Base-by-base conservation (phyloP, 1,140 invertebrate genomes). In the Holotrichia oblita region DNA sequence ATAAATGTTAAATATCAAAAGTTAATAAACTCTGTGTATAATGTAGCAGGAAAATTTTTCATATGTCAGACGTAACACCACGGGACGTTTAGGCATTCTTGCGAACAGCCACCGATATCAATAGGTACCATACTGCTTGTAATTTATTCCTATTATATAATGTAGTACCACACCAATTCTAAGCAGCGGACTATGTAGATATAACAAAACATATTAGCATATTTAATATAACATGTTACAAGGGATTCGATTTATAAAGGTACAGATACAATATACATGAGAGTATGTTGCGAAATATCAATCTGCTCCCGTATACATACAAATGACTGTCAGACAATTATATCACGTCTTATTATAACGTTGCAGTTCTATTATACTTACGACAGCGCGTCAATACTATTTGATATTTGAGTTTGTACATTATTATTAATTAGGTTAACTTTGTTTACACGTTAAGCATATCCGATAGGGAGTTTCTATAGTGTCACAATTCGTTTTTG, bases 301-400 rank as follows among this genome's bases (percentile, higher is more conserved):
- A 69, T 69, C 61, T 69, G 61, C 61, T 22, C 22, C 61, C 24
- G 61, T 69, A 22, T 69, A 20, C 61, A 69, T 69, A 69, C 61
- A 69, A 69, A 22, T 20, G 27, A 69, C 61, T 27, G 20, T 10
- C 17, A 27, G 22, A 20, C 27, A 27, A 69, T 69, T 69, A 69
- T 69, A 69, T 34, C 22, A 34, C 61, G 20, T 7, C 61, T 34
- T 69, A 24, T 69, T 69, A 69, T 69, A 69, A 34, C 61, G 20
- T 22, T 69, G 22, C 20, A 69, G n/a, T 20, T 69, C 22, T 2
- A 69, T 69, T 69, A 27, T 9, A 10, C 0, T n/a, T 22, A 34
- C 27, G 12, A 20, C 61, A 69, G 10, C 27, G 3, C 27, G 61
- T 69, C 61, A 69, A 69, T 69, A 27, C 6, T 20, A 7, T 24